These are phyloP conservation scores for Trichonephila inaurata DNA, from an alignment of 1,140 invertebrate species.

Conservation along the genomic window DNA sequence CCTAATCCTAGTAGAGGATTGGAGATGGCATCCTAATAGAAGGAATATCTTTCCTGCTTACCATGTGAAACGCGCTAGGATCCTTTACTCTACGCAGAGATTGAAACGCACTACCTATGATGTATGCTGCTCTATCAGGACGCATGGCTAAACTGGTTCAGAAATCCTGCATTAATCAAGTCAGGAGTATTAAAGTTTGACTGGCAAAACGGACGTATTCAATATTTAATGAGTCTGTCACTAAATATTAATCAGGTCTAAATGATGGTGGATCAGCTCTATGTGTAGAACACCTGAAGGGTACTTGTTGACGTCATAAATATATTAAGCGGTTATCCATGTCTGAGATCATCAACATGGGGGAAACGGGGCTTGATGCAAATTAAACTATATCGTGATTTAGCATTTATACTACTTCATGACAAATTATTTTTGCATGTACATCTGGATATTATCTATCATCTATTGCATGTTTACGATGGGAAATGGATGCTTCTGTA, in stretches of 20 bases:
- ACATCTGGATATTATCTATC: constrained; percentile 32
- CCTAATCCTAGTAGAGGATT: not conserved
- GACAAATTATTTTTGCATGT: constrained; percentile 38
- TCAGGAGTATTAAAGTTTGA: constrained; percentile 68
- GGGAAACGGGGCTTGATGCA: constrained; percentile 35
- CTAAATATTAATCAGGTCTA: constrained; percentile 75
- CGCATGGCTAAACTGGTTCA: constrained; percentile 53
- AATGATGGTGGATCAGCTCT: constrained; percentile 71
- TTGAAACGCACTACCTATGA: constrained; percentile 58
- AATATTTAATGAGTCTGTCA: constrained; percentile 75
- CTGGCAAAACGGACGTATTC: constrained; percentile 73
- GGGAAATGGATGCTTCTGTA: not conserved
- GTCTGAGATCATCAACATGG: constrained; percentile 49
- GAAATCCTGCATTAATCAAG: constrained; percentile 69
- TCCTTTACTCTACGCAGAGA: constrained; percentile 31
- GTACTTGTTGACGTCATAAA: constrained; percentile 73
- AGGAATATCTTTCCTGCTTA: constrained; percentile 26
- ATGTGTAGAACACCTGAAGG: constrained; percentile 59
- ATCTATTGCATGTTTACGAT: constrained; percentile 3
- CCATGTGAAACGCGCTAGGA: not conserved
- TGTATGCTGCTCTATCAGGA: constrained; percentile 53
- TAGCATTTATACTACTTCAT: constrained; percentile 42
- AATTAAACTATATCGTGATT: constrained; percentile 34
- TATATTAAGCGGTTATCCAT: constrained; percentile 71
- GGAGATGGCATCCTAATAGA: not conserved